Conservation (phyloP, 1,140 invertebrate genomes). For the Thaumetopoea pityocampa region DNA sequence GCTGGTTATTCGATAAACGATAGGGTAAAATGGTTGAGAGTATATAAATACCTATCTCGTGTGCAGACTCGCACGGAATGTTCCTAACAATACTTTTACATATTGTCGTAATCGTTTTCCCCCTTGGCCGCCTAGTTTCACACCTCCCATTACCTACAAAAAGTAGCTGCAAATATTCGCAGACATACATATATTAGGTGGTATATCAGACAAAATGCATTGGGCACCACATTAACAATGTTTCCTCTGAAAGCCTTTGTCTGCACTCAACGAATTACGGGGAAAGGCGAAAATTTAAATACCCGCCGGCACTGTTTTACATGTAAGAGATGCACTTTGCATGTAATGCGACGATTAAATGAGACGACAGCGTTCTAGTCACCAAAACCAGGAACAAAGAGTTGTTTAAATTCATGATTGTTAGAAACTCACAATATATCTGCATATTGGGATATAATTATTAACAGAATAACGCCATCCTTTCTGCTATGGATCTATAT, state of each 20-base stretch:
- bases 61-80: too few species aligned
- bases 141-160: constrained; percentile 3
- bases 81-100: too few species aligned
- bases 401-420: constrained; percentile 1
- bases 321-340: constrained; percentile 73
- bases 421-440: too few species aligned
- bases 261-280: constrained; percentile 65
- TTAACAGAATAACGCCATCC: too few species aligned
- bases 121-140: too few species aligned
- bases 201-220: constrained; percentile 50
- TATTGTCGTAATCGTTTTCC: too few species aligned
- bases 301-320: constrained; percentile 68
- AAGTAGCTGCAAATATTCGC: constrained; percentile 5
- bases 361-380: constrained; percentile 38
- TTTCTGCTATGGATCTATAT: too few species aligned
- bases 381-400: neutral
- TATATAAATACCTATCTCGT: too few species aligned
- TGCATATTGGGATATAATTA: too few species aligned
- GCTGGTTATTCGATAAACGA: too few species aligned
- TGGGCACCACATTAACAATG: constrained; percentile 58
- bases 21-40: too few species aligned
- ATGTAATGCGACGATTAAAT: constrained; percentile 66
- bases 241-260: constrained; percentile 61
- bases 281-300: constrained; percentile 72
- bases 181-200: constrained; percentile 24